phyloP scores from a whole-genome alignment of 1,140 invertebrate species.

The Zaprionus lachaisei region DNA sequence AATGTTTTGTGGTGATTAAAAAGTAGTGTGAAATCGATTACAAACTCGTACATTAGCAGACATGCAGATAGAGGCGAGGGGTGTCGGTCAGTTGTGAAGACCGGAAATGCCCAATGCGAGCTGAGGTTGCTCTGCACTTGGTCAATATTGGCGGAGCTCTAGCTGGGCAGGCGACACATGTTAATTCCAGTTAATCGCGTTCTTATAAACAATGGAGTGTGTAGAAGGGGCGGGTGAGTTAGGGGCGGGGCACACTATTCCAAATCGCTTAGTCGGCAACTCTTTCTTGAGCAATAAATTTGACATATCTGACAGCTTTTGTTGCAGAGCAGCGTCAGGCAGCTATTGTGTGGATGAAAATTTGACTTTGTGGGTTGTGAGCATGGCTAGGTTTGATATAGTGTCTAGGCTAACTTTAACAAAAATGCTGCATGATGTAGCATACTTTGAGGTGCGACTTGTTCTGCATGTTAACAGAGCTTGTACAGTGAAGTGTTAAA shows the following conservation, averaged over 20 bases:
- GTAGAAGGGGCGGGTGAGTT: neutral
- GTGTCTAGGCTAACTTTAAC: no score
- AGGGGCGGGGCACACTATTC: neutral
- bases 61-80: slow-evolving; percentile 2
- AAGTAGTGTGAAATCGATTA: slow-evolving; percentile 82
- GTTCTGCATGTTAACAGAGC: no score
- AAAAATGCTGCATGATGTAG: no score
- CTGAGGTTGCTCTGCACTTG: neutral
- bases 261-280: neutral
- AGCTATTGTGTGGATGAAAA: slow-evolving; percentile 10
- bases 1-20: slow-evolving; percentile 81
- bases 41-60: slow-evolving; percentile 55
- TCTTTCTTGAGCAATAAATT: neutral
- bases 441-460: no score
- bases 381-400: neutral
- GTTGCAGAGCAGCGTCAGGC: neutral
- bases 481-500: no score
- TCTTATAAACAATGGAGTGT: slow-evolving; percentile 20
- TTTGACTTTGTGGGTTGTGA: neutral
- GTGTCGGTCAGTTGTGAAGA: slow-evolving; percentile 49
- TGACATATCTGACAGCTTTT: neutral
- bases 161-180: slow-evolving; percentile 59
- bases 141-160: slow-evolving; percentile 69
- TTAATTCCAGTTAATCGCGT: slow-evolving; percentile 74
- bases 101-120: slow-evolving; percentile 61